These are phyloP conservation scores for Lottia scabra DNA, from an alignment of 2,888 invertebrate genomes.

Conservation along the genomic window DNA sequence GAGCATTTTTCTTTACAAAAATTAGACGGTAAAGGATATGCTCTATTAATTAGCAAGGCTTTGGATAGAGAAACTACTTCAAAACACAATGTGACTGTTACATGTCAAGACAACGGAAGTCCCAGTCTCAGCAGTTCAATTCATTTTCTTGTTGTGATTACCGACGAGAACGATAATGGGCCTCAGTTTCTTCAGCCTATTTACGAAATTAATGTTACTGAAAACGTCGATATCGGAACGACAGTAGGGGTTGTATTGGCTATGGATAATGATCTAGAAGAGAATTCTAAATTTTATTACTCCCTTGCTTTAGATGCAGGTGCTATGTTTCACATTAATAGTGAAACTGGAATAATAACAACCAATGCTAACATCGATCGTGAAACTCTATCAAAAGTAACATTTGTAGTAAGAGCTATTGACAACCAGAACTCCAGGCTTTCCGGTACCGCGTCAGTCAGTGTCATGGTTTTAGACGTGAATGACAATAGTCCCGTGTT, in stretches of 20 bases:
- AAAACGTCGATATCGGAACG: background rate
- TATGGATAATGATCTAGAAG: background rate
- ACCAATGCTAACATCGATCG: background rate
- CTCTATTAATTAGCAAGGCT: slow-evolving; percentile 40
- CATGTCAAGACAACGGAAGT: background rate
- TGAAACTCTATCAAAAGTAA: background rate
- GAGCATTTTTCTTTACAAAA: slow-evolving; percentile 44
- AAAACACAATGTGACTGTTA: slow-evolving; percentile 8
- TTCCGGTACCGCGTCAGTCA: background rate
- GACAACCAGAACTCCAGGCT: background rate
- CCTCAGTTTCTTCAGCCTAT: background rate
- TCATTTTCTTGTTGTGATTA: background rate
- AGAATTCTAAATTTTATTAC: slow-evolving; percentile 24
- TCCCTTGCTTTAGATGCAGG: background rate
- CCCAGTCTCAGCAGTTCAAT: background rate
- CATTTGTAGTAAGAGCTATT: background rate
- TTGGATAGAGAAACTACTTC: background rate
- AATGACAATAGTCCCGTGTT: background rate
- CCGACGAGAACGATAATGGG: slow-evolving; percentile 6
- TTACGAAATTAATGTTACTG: background rate
- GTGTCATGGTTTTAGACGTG: background rate
- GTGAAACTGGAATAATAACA: background rate
- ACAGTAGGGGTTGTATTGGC: background rate
- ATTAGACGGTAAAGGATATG: slow-evolving; percentile 47
- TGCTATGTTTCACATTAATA: background rate